These are phyloP conservation scores for Holothuria leucospilota DNA, from an alignment of 53 echinoderm and acorn worm genomes.

Conservation along the genomic window DNA sequence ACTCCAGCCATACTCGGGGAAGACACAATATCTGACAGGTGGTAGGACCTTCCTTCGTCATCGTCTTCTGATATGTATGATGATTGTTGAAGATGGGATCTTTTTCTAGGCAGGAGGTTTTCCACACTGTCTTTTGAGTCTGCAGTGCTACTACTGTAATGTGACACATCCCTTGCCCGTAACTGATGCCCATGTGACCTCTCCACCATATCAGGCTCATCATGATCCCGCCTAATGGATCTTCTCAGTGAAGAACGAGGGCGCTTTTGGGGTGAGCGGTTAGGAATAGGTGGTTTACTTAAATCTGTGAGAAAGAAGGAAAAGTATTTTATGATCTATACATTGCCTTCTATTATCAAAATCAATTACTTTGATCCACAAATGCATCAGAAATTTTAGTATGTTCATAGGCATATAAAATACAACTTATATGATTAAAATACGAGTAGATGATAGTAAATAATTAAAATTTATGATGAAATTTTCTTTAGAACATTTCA, in stretches of 20 bases:
- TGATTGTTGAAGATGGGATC: slow-evolving; percentile 41
- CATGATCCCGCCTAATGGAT: slow-evolving; percentile 23
- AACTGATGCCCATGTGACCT: background rate
- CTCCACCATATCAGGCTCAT: slow-evolving; percentile 49
- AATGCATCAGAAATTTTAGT: too few relatives aligned
- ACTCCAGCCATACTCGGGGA: slow-evolving; percentile 37
- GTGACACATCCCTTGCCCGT: slow-evolving; percentile 44
- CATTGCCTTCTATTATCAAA: too few relatives aligned
- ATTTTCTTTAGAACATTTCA: too few relatives aligned
- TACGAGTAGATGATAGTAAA: too few relatives aligned
- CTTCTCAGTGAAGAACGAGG: slow-evolving; percentile 61
- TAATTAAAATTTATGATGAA: too few relatives aligned
- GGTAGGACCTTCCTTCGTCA: slow-evolving; percentile 84
- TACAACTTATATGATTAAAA: too few relatives aligned
- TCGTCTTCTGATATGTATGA: slow-evolving; percentile 38
- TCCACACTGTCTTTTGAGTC: slow-evolving; percentile 76
- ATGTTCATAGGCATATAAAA: too few relatives aligned
- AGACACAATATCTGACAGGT: slow-evolving; percentile 96
- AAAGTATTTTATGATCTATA: too few relatives aligned
- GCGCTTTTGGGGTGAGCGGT: slow-evolving; percentile 61
- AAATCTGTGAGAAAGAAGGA: too few relatives aligned
- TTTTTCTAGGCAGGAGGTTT: slow-evolving; percentile 33
- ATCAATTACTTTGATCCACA: too few relatives aligned
- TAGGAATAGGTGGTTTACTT: background rate
- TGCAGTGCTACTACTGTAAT: slow-evolving; percentile 83